These are phyloP conservation scores for Pseudorasbora parva DNA, from an alignment of 2,113 vertebrate genomes.

Conservation along the genomic window DNA sequence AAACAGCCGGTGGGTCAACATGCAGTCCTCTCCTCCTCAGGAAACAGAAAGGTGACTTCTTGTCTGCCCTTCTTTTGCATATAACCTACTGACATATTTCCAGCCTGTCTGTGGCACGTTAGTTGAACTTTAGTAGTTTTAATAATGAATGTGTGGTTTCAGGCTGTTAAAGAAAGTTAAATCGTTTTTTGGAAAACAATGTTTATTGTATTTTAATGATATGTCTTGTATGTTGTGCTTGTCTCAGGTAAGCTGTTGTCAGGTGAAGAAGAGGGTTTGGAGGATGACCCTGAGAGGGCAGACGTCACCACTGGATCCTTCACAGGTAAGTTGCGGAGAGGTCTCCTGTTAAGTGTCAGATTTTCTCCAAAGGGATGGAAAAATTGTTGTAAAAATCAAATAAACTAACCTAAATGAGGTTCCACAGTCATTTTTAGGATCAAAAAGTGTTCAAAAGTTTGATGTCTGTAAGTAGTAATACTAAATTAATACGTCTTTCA, in stretches of 20 bases:
- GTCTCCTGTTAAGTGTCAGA: background rate
- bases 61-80: slow-evolving; percentile 21
- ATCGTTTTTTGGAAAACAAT: background rate
- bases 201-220: background rate
- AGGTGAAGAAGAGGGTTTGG: slow-evolving; percentile 89
- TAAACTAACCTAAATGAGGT: background rate
- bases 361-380: background rate
- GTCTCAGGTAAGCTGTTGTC: slow-evolving; percentile 86
- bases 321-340: slow-evolving; percentile 75
- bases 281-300: slow-evolving; percentile 89
- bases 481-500: background rate
- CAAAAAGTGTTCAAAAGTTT: background rate
- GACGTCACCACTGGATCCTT: slow-evolving; percentile 84
- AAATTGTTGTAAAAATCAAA: background rate
- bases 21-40: slow-evolving; percentile 94
- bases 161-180: background rate
- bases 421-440: background rate
- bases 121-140: background rate
- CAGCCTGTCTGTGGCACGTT: background rate
- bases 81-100: background rate
- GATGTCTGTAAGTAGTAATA: background rate
- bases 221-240: slow-evolving; percentile 31
- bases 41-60: slow-evolving; percentile 95
- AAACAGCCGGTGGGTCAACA: slow-evolving; percentile 92
- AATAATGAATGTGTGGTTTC: background rate